Base-by-base conservation (phyloP, 1,140 invertebrate genomes). In the Ceratosolen solmsi region DNA sequence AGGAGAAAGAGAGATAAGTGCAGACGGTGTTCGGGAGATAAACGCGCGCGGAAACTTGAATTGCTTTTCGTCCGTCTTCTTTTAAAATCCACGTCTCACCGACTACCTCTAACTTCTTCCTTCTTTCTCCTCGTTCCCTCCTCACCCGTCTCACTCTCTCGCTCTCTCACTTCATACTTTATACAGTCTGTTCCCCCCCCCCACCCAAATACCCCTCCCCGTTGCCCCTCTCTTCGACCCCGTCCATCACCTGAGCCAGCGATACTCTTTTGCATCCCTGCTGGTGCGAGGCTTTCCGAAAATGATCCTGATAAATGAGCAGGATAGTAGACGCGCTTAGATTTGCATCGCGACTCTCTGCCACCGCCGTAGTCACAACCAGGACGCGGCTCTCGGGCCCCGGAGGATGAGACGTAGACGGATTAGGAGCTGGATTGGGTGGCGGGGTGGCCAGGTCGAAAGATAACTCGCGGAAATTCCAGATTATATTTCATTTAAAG, bases 281-380 rank as follows among this genome's bases (percentile, higher is more conserved):
- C 30, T 13, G 17, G n/a, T 38, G 13, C 22, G 27, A 33, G 54
- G 49, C 46, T 78, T 78, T 78, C 68, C 81, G 56, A 82, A 83
- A 79, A 83, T 83, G 76, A 83, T 83, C 82, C 82, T 83, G 82
- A 83, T 79, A 83, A 83, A 83, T 58, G 82, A 83, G 76, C 25
- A n/a, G 81, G 76, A 79, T 82, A 82, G 81, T 33, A 68, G 30
- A 73, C 33, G 74, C 73, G 80, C 49, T 76, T 82, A 82, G 81
- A 82, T 82, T 82, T 82, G 81, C 75, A 82, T 82, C 68, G 75
- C 54, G 56, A 54, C 63, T 65, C 38, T 17, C 51, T 38, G 36
- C 51, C 54, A 33, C 49, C 71, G 27, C 70, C 70, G 33, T 30
- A 3, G 33, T 9, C 30, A 8, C 49, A 49, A 17, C 30, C 22